Conservation (phyloP, 35 echinoderm and acorn worm genomes). For the Acanthaster planci region DNA sequence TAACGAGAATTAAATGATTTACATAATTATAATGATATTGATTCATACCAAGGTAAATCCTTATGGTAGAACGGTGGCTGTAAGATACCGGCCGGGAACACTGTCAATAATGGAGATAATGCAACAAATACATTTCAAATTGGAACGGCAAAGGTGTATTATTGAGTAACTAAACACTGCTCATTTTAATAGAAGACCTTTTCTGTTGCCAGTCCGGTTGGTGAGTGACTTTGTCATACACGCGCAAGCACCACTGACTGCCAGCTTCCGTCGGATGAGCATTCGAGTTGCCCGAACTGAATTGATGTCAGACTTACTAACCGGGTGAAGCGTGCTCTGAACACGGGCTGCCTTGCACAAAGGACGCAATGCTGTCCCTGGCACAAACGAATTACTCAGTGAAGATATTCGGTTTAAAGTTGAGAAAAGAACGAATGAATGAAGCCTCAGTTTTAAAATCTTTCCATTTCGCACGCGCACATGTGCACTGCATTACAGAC, state of each 20-base stretch:
- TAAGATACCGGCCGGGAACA: conserved; percentile 84
- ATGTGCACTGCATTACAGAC: neutral
- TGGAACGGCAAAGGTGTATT: neutral
- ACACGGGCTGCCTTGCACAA: too few relatives aligned
- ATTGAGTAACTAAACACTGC: neutral
- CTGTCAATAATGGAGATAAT: conserved; percentile 57
- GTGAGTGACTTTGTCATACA: neutral
- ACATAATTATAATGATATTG: neutral
- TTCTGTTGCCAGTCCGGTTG: neutral
- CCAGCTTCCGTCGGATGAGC: too few relatives aligned
- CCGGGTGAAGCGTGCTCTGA: too few relatives aligned
- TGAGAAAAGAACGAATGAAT: too few relatives aligned
- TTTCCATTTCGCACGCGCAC: neutral
- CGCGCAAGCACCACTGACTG: too few relatives aligned
- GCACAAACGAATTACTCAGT: too few relatives aligned
- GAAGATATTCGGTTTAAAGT: neutral
- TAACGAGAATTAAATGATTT: too few relatives aligned
- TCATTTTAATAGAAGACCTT: neutral
- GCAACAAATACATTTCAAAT: neutral
- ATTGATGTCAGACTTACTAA: too few relatives aligned
- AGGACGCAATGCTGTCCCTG: too few relatives aligned
- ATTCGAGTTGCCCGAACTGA: too few relatives aligned
- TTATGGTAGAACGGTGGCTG: conserved; percentile 86
- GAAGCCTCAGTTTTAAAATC: neutral
- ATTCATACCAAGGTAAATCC: conserved; percentile 42